These are phyloP conservation scores for Copidosoma aretas DNA, from an alignment of 2,888 invertebrate genomes.

Conservation along the genomic window DNA sequence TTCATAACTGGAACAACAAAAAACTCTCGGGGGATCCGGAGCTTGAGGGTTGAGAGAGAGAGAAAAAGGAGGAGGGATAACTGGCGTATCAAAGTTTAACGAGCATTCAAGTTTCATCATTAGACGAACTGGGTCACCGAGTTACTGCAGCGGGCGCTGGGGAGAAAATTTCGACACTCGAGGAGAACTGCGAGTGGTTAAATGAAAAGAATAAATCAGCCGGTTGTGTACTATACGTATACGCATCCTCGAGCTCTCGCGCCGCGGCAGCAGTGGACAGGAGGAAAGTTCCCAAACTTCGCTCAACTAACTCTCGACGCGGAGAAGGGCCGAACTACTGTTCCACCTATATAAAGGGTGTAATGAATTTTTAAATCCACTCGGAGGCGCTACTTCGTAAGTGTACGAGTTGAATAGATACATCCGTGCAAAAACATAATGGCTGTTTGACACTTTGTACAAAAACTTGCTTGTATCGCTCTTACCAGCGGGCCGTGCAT, in stretches of 20 bases:
- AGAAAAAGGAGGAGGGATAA: background rate
- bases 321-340: constrained; percentile 5
- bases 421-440: too few species aligned
- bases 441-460: too few species aligned
- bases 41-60: background rate
- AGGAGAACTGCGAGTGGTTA: constrained; percentile 17
- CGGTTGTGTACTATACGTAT: background rate
- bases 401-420: too few species aligned
- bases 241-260: too few species aligned
- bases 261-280: background rate
- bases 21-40: too few species aligned
- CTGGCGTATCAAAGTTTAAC: too few species aligned
- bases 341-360: constrained; percentile 10
- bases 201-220: constrained; percentile 33
- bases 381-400: constrained; percentile 3
- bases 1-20: too few species aligned
- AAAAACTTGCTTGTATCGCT: too few species aligned
- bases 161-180: constrained; percentile 8
- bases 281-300: constrained; percentile 26
- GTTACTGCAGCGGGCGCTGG: background rate
- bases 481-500: too few species aligned
- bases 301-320: constrained; percentile 16
- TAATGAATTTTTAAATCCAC: constrained; percentile 37
- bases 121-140: constrained; percentile 6
- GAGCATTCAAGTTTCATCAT: constrained; percentile 1